phyloP scores from a whole-genome alignment of 2,113 vertebrate genomes.

The Myrmecobius fasciatus region DNA sequence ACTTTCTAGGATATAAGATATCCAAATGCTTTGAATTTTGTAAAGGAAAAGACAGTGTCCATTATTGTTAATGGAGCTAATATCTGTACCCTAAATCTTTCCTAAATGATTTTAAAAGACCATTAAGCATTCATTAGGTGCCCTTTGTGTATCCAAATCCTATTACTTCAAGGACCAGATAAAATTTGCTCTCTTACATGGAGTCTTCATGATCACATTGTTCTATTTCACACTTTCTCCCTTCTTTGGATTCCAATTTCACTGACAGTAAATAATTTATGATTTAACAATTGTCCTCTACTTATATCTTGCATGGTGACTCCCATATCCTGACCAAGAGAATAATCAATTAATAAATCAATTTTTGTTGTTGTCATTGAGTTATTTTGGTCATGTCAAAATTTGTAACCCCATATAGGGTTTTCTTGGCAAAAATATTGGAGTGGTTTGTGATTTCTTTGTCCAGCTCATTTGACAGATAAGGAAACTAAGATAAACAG shows the following conservation, averaged over 20 bases:
- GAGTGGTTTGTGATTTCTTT: neutral
- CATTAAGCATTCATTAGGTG: fast-evolving
- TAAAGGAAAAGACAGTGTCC: neutral
- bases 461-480: constrained; percentile 28
- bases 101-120: neutral
- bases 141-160: neutral
- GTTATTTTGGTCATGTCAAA: neutral
- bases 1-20: neutral
- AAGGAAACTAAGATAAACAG: neutral
- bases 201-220: neutral
- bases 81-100: neutral
- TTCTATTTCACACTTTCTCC: neutral
- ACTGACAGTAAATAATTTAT: neutral
- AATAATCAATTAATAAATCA: neutral
- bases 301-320: neutral
- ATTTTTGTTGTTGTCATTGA: neutral
- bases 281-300: neutral
- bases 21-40: neutral
- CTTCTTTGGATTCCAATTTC: neutral
- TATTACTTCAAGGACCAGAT: neutral
- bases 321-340: neutral
- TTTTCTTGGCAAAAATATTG: neutral
- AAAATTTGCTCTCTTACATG: neutral
- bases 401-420: neutral
- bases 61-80: neutral